phyloP scores from a whole-genome alignment of 2,888 invertebrate species.

The Lithophane socia region DNA sequence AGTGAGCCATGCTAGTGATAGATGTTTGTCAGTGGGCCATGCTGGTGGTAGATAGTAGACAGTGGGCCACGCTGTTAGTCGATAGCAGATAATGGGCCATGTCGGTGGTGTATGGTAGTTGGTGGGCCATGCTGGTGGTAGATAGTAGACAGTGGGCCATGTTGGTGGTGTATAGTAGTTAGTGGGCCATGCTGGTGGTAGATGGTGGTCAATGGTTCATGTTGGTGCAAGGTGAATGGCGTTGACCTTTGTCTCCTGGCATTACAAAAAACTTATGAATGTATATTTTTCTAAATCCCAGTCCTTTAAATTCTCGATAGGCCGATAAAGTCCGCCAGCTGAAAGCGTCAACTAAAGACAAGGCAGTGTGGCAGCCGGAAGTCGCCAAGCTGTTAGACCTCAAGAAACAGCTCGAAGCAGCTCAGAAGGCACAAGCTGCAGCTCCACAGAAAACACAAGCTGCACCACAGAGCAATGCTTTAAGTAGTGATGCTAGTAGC shows the following conservation, averaged over 20 bases:
- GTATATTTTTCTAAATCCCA: too few relatives aligned
- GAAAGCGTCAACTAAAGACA: conserved; percentile 39
- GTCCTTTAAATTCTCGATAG: not conserved
- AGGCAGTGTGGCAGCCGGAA: conserved; percentile 38
- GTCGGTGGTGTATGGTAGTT: fast-evolving
- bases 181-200: not conserved
- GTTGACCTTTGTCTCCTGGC: too few relatives aligned
- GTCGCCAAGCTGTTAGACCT: conserved; percentile 39
- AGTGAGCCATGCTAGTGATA: not conserved
- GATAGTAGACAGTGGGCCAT: too few relatives aligned
- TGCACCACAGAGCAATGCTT: not conserved
- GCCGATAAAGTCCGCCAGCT: conserved; percentile 39
- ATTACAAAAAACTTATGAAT: too few relatives aligned
- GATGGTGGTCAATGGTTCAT: not conserved
- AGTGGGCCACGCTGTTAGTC: too few relatives aligned
- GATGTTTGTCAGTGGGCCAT: not conserved
- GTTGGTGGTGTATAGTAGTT: not conserved
- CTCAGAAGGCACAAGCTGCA: conserved; percentile 24
- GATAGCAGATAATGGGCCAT: not conserved
- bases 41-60: not conserved
- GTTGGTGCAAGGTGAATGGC: not conserved
- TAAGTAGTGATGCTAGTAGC: conserved; percentile 13
- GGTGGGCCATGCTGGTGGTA: not conserved
- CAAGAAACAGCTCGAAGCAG: conserved; percentile 43
- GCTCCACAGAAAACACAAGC: conserved; percentile 10